phyloP scores from a whole-genome alignment of 1,140 invertebrate species.

The Sarcophaga bullata region DNA sequence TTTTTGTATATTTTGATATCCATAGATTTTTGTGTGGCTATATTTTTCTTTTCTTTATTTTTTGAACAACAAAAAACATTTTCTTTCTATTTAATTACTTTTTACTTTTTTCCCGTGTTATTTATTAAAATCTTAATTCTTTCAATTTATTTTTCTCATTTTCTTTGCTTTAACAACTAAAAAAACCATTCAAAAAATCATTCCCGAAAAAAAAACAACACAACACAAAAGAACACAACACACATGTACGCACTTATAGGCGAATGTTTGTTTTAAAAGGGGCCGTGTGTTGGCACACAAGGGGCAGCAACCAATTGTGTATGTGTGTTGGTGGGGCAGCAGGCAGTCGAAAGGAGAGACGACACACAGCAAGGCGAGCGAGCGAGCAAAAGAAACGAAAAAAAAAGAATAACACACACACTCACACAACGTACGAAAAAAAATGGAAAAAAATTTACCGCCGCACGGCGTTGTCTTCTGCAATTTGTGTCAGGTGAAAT shows the following conservation, averaged over 20 bases:
- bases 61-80: neutral
- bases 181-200: too few relatives aligned
- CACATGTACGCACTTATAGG: neutral
- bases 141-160: too few relatives aligned
- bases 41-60: neutral
- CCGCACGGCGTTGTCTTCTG: constrained; percentile 22
- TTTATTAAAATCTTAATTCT: too few relatives aligned
- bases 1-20: neutral
- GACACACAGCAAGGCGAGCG: too few relatives aligned
- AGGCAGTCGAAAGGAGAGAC: too few relatives aligned
- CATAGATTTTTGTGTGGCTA: neutral
- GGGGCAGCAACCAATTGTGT: too few relatives aligned
- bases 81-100: neutral
- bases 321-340: too few relatives aligned
- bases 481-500: constrained; percentile 26
- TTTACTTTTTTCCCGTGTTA: neutral
- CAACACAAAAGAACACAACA: neutral
- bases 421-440: neutral
- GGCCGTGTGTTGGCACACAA: too few relatives aligned
- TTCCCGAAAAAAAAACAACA: neutral
- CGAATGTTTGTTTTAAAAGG: too few relatives aligned
- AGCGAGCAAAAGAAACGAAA: neutral
- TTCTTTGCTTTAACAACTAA: too few relatives aligned
- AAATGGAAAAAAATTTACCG: constrained; percentile 11
- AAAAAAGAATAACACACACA: neutral